phyloP scores from a whole-genome alignment of 2,888 invertebrate genomes.

The Hirtodrosophila confusa region DNA sequence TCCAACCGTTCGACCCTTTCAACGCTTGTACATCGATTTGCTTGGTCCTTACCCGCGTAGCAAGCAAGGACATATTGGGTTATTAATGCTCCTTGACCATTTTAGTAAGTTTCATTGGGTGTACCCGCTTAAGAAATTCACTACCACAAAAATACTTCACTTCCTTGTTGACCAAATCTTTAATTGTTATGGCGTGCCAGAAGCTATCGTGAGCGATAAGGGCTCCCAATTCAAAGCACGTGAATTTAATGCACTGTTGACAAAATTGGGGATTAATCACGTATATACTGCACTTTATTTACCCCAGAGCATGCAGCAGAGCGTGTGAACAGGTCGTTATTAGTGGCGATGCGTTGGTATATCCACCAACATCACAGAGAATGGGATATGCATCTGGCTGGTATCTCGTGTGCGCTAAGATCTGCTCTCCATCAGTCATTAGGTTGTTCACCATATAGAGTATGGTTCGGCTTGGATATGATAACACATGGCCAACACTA shows the following conservation, averaged over 20 bases:
- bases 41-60: no score
- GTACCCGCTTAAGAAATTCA: background rate
- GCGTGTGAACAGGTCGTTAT: background rate
- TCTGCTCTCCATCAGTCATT: slow-evolving; percentile 2
- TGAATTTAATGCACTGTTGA: slow-evolving; percentile 1
- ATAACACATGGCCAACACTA: no score
- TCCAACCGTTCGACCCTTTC: no score
- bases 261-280: background rate
- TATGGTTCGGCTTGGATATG: no score
- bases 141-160: background rate
- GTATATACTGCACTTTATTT: background rate
- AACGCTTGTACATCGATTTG: no score
- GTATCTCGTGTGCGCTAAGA: background rate
- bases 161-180: background rate
- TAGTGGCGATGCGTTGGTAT: background rate
- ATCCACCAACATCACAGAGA: background rate
- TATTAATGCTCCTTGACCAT: slow-evolving; percentile 2
- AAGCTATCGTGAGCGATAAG: background rate
- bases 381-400: background rate
- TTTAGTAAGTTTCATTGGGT: slow-evolving; percentile 12
- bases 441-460: background rate
- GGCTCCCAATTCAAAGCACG: background rate
- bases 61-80: slow-evolving; percentile 1
- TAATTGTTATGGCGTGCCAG: slow-evolving; percentile 7
- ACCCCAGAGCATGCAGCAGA: slow-evolving; percentile 6